Percentiles rank a stretch among this genome's conserved stretches.
phyloP scores from a whole-genome alignment of 2,888 invertebrate species.

The Nyleta sp. region DNA sequence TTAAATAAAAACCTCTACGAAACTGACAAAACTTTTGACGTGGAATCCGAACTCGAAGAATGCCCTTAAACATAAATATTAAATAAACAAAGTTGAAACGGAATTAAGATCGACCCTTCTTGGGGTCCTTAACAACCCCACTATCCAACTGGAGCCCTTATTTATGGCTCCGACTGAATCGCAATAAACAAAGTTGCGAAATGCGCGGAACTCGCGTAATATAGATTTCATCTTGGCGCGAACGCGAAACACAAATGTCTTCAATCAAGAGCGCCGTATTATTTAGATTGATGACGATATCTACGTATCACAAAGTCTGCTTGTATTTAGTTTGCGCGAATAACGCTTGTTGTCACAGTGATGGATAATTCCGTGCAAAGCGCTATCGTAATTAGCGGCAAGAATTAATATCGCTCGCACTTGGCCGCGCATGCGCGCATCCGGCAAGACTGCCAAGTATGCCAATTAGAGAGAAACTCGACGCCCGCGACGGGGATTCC shows the following conservation, averaged over 20 bases:
- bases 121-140: too few species aligned
- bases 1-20: too few species aligned
- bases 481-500: constrained; percentile 21
- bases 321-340: constrained; percentile 19
- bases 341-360: constrained; percentile 30
- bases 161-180: too few species aligned
- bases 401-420: constrained; percentile 50
- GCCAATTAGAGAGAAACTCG: constrained; percentile 56
- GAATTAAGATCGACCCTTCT: too few species aligned
- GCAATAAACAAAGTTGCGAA: too few species aligned
- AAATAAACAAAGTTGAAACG: too few species aligned
- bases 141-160: too few species aligned
- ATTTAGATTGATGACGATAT: constrained; percentile 32
- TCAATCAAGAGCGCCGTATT: constrained; percentile 2
- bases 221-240: neutral
- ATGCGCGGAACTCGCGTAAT: too few species aligned
- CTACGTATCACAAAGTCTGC: constrained; percentile 11
- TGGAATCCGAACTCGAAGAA: too few species aligned
- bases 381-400: constrained; percentile 47
- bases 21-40: too few species aligned
- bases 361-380: constrained; percentile 46
- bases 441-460: constrained; percentile 55
- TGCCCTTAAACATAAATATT: too few species aligned
- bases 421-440: constrained; percentile 39
- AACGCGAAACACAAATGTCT: constrained; percentile 6